Percentiles rank a stretch among this genome's conserved stretches.
These are phyloP conservation scores for Phylloscopus trochilus DNA, from an alignment of 2,113 vertebrate genomes.

Conservation along the genomic window DNA sequence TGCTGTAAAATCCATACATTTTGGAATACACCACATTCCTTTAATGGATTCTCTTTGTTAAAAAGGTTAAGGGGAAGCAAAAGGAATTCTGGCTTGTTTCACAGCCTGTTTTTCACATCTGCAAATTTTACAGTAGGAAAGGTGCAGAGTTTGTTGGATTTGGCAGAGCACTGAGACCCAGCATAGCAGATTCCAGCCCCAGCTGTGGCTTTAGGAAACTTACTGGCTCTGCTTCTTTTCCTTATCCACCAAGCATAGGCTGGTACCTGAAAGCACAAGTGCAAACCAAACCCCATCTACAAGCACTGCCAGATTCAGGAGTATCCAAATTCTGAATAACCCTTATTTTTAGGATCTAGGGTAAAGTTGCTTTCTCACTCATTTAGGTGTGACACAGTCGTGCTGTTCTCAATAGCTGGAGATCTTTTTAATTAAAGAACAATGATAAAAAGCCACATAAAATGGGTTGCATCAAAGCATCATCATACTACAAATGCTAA, in stretches of 20 bases:
- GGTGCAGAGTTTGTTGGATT: not conserved
- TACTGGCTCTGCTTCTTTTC: not conserved
- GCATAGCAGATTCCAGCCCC: not conserved
- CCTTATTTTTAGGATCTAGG: constrained; percentile 40
- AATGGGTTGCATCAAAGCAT: constrained; percentile 50
- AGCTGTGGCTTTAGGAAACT: not conserved
- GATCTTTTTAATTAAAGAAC: constrained; percentile 68
- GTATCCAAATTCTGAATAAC: not conserved
- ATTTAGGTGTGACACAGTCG: not conserved
- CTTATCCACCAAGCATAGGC: not conserved
- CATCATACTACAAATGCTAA: constrained; percentile 43
- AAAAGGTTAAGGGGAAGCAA: not conserved
- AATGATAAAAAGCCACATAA: constrained; percentile 67
- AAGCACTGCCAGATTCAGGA: not conserved
- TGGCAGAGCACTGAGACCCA: not conserved
- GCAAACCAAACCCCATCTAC: not conserved
- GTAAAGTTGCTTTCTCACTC: constrained; percentile 48
- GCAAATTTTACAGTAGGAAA: not conserved
- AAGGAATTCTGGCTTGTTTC: not conserved
- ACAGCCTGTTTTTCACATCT: not conserved
- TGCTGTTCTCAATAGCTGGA: constrained; percentile 50
- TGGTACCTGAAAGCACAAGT: not conserved
- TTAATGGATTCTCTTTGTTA: not conserved
- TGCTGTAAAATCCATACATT: not conserved
- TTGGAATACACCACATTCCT: not conserved